Evolutionary conservation across 2,888 invertebrate genomes (phyloP).

Genomic region (Phorcus lineatus): DNA sequence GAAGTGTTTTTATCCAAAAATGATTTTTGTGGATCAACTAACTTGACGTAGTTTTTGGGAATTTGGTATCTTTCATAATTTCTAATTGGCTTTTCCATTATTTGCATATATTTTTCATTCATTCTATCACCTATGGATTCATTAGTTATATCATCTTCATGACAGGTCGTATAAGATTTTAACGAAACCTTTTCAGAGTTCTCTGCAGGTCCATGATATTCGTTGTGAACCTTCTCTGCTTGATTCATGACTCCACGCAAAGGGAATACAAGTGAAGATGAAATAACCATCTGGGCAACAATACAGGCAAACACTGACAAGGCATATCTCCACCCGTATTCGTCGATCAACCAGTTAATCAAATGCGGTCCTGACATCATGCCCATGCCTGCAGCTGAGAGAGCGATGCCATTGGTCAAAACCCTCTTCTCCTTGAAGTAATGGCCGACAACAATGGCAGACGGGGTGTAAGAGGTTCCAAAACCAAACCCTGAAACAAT

Average conservation of each 20-base stretch:
- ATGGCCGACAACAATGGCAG: background rate
- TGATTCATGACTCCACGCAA: background rate
- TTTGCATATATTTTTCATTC: no score
- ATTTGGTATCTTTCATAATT: no score
- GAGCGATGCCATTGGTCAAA: constrained; percentile 3
- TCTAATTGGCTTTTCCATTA: no score
- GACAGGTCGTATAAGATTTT: no score
- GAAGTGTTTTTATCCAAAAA: no score
- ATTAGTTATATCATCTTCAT: no score
- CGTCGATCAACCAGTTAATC: constrained; percentile 11
- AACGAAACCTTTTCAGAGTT: no score
- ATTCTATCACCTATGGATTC: no score
- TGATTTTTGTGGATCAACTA: no score
- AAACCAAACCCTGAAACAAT: background rate
- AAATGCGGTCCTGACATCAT: background rate
- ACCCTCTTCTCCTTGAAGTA: background rate
- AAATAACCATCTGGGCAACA: background rate
- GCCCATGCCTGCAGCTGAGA: background rate
- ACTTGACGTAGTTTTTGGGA: no score
- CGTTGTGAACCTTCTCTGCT: no score
- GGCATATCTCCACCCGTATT: background rate
- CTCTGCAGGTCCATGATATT: no score
- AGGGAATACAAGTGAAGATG: background rate
- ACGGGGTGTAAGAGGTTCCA: background rate
- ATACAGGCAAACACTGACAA: background rate